Conservation (phyloP, 2,888 invertebrate genomes). For the Acrocera orbiculus region DNA sequence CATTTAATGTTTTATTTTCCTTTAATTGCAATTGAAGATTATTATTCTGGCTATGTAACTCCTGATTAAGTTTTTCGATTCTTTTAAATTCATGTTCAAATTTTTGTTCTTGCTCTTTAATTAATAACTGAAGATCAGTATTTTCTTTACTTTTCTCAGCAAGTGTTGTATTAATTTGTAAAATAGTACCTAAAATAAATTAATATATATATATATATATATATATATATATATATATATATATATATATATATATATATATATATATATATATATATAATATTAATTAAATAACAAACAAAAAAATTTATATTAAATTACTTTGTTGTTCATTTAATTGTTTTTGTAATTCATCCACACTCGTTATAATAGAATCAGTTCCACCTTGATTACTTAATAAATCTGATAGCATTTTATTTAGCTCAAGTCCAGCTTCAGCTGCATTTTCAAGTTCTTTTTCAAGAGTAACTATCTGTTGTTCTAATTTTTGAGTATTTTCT, state of each 20-base stretch:
- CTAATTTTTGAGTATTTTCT: slow-evolving; percentile 33
- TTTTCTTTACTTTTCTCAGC: slow-evolving; percentile 38
- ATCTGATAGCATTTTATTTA: slow-evolving; percentile 48
- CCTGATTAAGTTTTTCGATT: slow-evolving; percentile 37
- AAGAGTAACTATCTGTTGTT: slow-evolving; percentile 48
- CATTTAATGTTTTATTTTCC: slow-evolving; percentile 26
- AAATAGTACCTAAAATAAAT: slow-evolving; percentile 28
- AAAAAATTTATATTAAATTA: slow-evolving; percentile 13
- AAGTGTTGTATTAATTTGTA: slow-evolving; percentile 34
- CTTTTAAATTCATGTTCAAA: slow-evolving; percentile 38
- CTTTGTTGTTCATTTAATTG: slow-evolving; percentile 47
- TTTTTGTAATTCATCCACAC: slow-evolving; percentile 45
- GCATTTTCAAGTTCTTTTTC: slow-evolving; percentile 65
- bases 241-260: background rate
- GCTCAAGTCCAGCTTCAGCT: slow-evolving; percentile 60
- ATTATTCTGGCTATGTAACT: slow-evolving; percentile 32
- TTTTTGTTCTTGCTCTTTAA: slow-evolving; percentile 31
- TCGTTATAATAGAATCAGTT: slow-evolving; percentile 42
- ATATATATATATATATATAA: background rate
- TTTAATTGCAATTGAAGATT: slow-evolving; percentile 22
- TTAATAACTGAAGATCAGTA: slow-evolving; percentile 32
- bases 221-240: background rate
- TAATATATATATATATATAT: background rate
- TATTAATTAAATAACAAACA: no score
- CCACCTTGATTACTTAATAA: slow-evolving; percentile 49